These are phyloP conservation scores for Ophiodon elongatus DNA, from an alignment of 2,113 vertebrate genomes.

Conservation along the genomic window DNA sequence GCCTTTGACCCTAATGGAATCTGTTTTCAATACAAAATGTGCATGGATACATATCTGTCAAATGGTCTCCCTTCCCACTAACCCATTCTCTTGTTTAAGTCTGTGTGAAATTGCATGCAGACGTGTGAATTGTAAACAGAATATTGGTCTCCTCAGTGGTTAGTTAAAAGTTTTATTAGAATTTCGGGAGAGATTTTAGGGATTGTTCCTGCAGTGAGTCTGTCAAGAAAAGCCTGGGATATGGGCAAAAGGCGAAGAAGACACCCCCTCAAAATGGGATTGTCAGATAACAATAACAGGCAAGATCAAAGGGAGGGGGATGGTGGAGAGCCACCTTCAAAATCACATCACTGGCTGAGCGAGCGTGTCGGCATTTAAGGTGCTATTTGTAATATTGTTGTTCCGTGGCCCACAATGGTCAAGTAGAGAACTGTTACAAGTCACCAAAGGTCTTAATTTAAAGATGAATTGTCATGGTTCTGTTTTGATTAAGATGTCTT, in stretches of 20 bases:
- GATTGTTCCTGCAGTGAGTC: conserved; percentile 36
- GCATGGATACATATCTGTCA: conserved; percentile 66
- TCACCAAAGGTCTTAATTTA: conserved; percentile 34
- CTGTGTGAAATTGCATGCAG: conserved; percentile 74
- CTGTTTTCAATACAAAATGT: conserved; percentile 77
- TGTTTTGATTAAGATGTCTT: conserved; percentile 49
- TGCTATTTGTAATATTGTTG: conserved; percentile 71
- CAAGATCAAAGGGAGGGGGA: conserved; percentile 63
- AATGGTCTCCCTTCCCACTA: conserved; percentile 45
- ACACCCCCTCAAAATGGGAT: conserved; percentile 60
- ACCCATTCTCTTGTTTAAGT: conserved; percentile 74
- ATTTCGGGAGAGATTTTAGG: conserved; percentile 52
- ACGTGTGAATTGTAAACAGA: conserved; percentile 71
- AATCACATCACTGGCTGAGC: conserved; percentile 73
- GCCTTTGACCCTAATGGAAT: conserved; percentile 77
- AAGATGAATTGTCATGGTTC: conserved; percentile 22
- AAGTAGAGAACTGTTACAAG: conserved; percentile 36
- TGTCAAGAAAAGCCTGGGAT: conserved; percentile 37
- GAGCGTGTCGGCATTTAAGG: conserved; percentile 67
- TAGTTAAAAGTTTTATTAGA: conserved; percentile 64
- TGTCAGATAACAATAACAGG: conserved; percentile 71
- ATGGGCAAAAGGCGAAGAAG: conserved; percentile 61
- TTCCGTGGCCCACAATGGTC: conserved; percentile 46
- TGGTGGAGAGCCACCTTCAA: conserved; percentile 59
- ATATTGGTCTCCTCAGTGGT: conserved; percentile 58